Base-by-base conservation (phyloP, 2,888 invertebrate genomes). In the Oconnorella tubifera region DNA sequence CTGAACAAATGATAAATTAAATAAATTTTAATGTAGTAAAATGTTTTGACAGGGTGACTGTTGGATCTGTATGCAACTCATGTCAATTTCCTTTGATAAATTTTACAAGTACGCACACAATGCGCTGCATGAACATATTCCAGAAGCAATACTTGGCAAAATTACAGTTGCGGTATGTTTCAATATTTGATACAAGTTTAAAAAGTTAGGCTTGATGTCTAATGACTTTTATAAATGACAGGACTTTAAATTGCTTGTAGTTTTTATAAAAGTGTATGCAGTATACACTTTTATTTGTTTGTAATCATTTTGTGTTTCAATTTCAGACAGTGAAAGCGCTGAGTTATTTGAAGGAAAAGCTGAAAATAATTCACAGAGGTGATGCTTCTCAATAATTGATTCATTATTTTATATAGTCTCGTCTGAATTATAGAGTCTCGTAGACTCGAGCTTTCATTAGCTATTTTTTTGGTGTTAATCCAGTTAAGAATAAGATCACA, bases 31-130 rank as follows among this genome's bases (percentile, higher is more conserved):
- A n/a, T n/a, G n/a, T n/a, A n/a, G n/a, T n/a, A n/a, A n/a, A 14
- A 19, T 40, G 40, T 19, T 40, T 19, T 14, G 10, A 6, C 73
- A 85, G 80, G 98, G 98, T 0, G 99, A 99, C 81, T 98, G 99
- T 59, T 99, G 98, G 98, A 98, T 99, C 79, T 99, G 98, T 82
- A 99, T 96, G 95, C 95, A 96, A 84, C 91, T 97, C 23, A 97
- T 98, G 97, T 95, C 96, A 80, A 92, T 91, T 78, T 95, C 95
- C 75, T 86, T 98, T 70, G 98, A 98, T 84, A 97, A 98, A 83
- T 96, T 98, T 84, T 98, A 98, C 83, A 87, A 88, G 62, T 71
- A 65, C 62, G 64, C 68, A 1, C 63, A 67, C 80, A 50, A 49
- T 4, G 19, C 50, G 10, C 50, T 67, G 49, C 51, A 65, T 6